Evolutionary conservation across 1,140 invertebrate genomes (phyloP).

Genomic region (Diorhabda sublineata): DNA sequence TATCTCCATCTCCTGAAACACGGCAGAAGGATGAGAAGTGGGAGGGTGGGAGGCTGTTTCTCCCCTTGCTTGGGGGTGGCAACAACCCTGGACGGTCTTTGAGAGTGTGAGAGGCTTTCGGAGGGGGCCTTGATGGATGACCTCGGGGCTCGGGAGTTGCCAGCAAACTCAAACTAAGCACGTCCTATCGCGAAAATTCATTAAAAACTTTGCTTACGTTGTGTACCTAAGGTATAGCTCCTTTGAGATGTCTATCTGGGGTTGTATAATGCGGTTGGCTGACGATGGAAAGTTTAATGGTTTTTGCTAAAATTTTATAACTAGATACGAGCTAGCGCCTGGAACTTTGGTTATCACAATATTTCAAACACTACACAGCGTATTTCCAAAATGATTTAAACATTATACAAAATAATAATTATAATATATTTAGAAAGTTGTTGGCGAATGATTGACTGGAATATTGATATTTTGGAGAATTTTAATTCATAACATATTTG

Average conservation of each 20-base stretch:
- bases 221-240: conserved; percentile 35
- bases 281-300: conserved; percentile 6
- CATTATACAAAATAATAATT: too few relatives aligned
- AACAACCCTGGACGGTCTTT: conserved; percentile 32
- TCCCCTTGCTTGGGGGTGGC: conserved; percentile 35
- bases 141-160: conserved; percentile 38
- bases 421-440: too few relatives aligned
- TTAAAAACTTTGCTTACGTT: conserved; percentile 37
- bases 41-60: conserved; percentile 31
- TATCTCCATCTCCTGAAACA: conserved; percentile 11
- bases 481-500: too few relatives aligned
- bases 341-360: background rate
- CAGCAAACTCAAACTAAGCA: conserved; percentile 20
- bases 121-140: conserved; percentile 42
- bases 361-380: background rate
- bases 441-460: too few relatives aligned
- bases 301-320: background rate
- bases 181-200: conserved; percentile 32
- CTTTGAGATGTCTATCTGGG: conserved; percentile 32
- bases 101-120: conserved; percentile 33
- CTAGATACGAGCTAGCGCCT: background rate
- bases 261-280: conserved; percentile 1
- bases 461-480: too few relatives aligned
- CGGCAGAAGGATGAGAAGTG: conserved; percentile 33
- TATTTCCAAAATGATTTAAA: too few relatives aligned